A percentile compares a stretch with the other conserved stretches of the same genome.
These are phyloP conservation scores for Automeris io DNA, from an alignment of 2,888 invertebrate species.

Conservation along the genomic window DNA sequence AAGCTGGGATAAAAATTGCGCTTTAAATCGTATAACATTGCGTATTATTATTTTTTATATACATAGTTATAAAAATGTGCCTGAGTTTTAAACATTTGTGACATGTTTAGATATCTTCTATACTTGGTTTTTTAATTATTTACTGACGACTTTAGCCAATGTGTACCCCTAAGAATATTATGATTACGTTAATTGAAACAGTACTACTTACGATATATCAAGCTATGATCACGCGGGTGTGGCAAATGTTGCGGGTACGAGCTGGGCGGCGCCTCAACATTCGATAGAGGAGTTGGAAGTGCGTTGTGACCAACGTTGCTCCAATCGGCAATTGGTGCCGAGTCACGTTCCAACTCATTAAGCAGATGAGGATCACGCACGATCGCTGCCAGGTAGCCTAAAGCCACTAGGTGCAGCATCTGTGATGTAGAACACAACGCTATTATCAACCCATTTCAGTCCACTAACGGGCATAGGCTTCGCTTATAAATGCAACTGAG, in stretches of 20 bases:
- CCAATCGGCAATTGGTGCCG: slow-evolving; percentile 54
- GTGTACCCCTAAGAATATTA: neutral
- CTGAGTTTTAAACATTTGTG: too few relatives aligned
- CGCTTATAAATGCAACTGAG: too few relatives aligned
- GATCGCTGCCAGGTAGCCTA: slow-evolving; percentile 84
- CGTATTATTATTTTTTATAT: too few relatives aligned
- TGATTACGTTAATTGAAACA: too few relatives aligned
- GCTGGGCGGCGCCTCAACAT: slow-evolving; percentile 79
- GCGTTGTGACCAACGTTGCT: slow-evolving; percentile 52
- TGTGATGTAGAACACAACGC: too few relatives aligned
- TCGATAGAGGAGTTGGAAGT: slow-evolving; percentile 84
- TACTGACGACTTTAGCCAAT: neutral
- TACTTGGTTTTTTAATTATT: neutral
- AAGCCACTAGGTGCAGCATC: slow-evolving; percentile 85
- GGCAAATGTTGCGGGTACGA: slow-evolving; percentile 66
- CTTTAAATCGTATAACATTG: too few relatives aligned
- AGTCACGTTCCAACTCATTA: slow-evolving; percentile 76
- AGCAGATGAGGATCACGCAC: slow-evolving; percentile 84
- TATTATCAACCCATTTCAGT: too few relatives aligned
- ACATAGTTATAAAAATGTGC: too few relatives aligned
- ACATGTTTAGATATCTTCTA: neutral
- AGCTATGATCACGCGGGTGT: slow-evolving; percentile 75
- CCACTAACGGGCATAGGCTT: too few relatives aligned
- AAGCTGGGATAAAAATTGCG: too few relatives aligned
- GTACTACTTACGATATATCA: slow-evolving; percentile 80